Evolutionary conservation across 1,140 invertebrate genomes (phyloP), one percentile per base, ranked within the genome.

Genomic region (Drosophila sulfurigaster): DNA sequence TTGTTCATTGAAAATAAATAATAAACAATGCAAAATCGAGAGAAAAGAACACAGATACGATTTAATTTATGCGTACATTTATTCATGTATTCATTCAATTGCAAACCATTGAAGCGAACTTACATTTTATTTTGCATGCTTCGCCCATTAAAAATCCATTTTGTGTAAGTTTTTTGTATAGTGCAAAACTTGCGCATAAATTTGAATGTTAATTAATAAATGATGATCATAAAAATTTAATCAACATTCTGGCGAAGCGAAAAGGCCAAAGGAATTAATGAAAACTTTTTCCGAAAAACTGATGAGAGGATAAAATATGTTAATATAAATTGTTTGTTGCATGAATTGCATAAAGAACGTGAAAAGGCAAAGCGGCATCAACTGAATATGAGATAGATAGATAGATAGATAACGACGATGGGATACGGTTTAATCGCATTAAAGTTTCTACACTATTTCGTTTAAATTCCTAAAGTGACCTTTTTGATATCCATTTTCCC

Each of bases 161-260:
- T 73, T 10, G 6, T 54, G 20, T 58, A 38, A 28, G 41, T 63
- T 11, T 57, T 35, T 8, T 7, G 6, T 43, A 7, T 16, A 30
- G 32, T n/a, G 20, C 41, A 20, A 41, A 25, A 74, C 46, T 54
- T 65, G 57, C 49, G 56, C 62, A 64, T 79, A 69, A 74, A 64
- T 63, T 46, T 60, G 38, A 60, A 58, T 54, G 49, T 59, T 49
- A 54, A 83, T 81, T 78, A 82, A 82, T 67, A 57, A 74, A 69
- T 35, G 49, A 32, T 32, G 49, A 35, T 20, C 49, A 74, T 82
- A 43, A 66, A 79, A 77, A 70, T 85, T 85, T 67, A 81, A 81
- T 81, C 74, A 81, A 76, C 52, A 56, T 57, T 75, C 32, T 63
- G 38, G 32, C 32, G 56, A 38, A 49, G 45, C 8, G 8, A 38